phyloP scores from a whole-genome alignment of 2,113 vertebrate species.

The Pteropus alecto region DNA sequence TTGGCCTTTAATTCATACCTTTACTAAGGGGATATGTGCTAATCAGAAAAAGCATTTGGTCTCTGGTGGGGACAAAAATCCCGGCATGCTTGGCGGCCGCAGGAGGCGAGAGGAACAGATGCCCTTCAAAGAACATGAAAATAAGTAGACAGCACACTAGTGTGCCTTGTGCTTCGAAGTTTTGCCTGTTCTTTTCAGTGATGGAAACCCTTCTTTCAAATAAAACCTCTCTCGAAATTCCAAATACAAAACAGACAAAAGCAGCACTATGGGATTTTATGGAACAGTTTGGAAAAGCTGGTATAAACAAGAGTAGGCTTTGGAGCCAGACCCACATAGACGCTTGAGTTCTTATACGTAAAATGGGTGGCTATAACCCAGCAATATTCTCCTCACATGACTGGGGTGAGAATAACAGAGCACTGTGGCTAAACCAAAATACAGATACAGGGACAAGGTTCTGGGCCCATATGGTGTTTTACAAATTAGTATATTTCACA shows the following conservation, averaged over 20 bases:
- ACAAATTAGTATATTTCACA: not conserved
- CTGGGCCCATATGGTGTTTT: fast-evolving
- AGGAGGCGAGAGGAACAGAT: fast-evolving
- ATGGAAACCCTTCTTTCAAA: not conserved
- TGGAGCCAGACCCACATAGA: not conserved
- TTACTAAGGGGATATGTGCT: not conserved
- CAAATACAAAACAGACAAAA: not conserved
- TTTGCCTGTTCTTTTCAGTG: not conserved
- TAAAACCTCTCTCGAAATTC: not conserved
- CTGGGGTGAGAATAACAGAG: not conserved
- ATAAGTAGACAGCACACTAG: fast-evolving
- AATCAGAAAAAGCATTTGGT: not conserved
- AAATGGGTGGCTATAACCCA: not conserved
- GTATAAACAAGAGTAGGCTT: not conserved
- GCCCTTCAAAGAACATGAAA: no score
- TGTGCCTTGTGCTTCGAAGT: not conserved
- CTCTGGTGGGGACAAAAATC: not conserved
- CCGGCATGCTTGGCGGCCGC: fast-evolving
- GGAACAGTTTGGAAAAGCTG: not conserved
- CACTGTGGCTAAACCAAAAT: fast-evolving
- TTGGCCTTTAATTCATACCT: not conserved
- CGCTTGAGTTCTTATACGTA: not conserved
- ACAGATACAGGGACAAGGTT: not conserved
- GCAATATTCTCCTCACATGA: not conserved
- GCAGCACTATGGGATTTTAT: not conserved